Base-by-base conservation (phyloP, 35 echinoderm and acorn worm genomes). In the Ptychodera flava region DNA sequence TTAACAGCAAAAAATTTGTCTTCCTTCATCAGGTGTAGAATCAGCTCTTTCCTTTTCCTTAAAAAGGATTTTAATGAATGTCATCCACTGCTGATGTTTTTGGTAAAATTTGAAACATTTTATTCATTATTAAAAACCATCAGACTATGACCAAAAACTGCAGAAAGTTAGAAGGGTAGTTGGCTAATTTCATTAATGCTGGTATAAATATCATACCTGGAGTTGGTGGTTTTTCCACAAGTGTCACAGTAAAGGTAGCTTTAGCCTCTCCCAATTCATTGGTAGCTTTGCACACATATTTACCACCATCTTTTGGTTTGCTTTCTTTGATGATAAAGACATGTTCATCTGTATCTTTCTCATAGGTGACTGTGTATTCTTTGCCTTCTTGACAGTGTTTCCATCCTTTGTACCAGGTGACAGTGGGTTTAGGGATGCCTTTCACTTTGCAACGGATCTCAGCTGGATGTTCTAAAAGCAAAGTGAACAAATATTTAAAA, bases 401-500 rank as follows among this genome's bases (percentile, higher is more conserved):
- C 93, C 93, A 95, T 78, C 93, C 93, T 37, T 95, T 95, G 78
- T 79, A 83, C 93, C 93, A 95, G 16, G 90, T 81, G 38, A 95
- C 83, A 52, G 52, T 87, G 0, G 93, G 93, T 31, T 88, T 89
- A n/a, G 93, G 93, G 28, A 86, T 75, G 37, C 93, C 93, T 75
- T 95, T 90, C 0, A 95, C 80, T 30, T 85, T 89, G 83, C 88
- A 92, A 15, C 88, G 78, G 86, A 95, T 92, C 37, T 83, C 87
- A 79, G 88, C 89, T 64, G 45, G 45, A 12, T 22, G 45, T 64
- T 64, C 45, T 64, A 64, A 6, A 64, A 22, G 45, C 6, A 64
- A 64, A 64, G 45, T n/a, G n/a, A n/a, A n/a, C n/a, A n/a, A n/a
- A n/a, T n/a, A n/a, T n/a, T n/a, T n/a, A n/a, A n/a, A n/a, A n/a